A percentile compares a stretch with the other conserved stretches of the same genome.
Conservation (phyloP, 2,797 vertebrate species). For the Balearica regulorum region DNA sequence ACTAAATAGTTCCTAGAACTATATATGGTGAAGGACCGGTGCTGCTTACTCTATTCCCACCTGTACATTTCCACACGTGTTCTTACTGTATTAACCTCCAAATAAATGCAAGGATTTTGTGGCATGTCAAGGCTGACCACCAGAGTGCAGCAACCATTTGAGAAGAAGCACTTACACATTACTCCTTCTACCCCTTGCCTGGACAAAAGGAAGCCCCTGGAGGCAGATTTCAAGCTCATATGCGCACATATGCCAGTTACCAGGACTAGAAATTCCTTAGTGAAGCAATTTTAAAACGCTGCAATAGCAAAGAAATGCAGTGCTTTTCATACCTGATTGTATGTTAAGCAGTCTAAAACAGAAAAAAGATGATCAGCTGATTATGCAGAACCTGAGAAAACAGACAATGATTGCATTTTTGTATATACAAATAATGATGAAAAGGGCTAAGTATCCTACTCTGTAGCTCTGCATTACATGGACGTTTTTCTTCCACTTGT, state of each 20-base stretch:
- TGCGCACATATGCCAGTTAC: not conserved
- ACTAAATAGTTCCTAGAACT: not conserved
- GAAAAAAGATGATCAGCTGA: not conserved
- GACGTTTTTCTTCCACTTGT: not conserved
- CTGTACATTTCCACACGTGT: not conserved
- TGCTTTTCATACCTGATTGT: not conserved
- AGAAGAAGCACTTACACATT: not conserved
- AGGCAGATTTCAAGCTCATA: not conserved
- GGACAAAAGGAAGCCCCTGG: not conserved
- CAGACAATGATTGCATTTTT: not conserved
- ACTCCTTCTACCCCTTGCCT: not conserved
- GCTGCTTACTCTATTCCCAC: not conserved
- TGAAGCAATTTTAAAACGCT: not conserved
- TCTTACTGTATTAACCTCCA: not conserved
- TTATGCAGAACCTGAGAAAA: not conserved
- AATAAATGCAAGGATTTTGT: not conserved
- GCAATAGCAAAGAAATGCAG: not conserved
- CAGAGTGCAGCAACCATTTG: slow-evolving; percentile 29
- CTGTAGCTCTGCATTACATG: not conserved
- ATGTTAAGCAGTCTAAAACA: not conserved
- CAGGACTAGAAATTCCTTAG: not conserved
- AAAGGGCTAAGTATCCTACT: not conserved
- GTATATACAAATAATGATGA: not conserved
- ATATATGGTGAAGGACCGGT: rapidly evolving
- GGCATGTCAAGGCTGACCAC: not conserved